Conservation (phyloP, 2,797 vertebrate genomes). For the Arnoldichthys spilopterus region DNA sequence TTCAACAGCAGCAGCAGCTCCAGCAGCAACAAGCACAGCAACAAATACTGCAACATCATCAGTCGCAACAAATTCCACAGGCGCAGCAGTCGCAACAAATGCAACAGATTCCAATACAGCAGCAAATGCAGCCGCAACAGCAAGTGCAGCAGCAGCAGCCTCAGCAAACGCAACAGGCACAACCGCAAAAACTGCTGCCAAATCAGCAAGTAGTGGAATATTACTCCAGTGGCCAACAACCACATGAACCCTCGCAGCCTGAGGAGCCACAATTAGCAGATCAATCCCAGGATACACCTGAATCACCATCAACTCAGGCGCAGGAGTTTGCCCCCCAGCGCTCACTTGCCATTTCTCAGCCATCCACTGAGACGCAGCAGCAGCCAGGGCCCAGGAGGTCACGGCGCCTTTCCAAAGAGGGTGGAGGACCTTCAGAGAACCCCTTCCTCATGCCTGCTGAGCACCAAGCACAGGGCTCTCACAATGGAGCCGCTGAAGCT, state of each 20-base stretch:
- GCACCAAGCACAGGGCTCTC: constrained; percentile 65
- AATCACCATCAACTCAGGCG: constrained; percentile 57
- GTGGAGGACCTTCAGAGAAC: constrained; percentile 81
- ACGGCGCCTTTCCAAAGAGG: constrained; percentile 93
- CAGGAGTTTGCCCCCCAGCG: constrained; percentile 72
- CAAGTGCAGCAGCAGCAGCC: constrained; percentile 75
- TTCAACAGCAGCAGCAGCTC: constrained; percentile 61
- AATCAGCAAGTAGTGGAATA: constrained; percentile 75
- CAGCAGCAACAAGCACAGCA: constrained; percentile 67
- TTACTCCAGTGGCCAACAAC: constrained; percentile 70
- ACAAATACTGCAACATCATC: constrained; percentile 24
- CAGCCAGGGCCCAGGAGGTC: constrained; percentile 83
- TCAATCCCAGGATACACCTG: constrained; percentile 72
- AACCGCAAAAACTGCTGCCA: constrained; percentile 78
- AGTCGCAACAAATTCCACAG: constrained; percentile 58
- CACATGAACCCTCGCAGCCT: constrained; percentile 77
- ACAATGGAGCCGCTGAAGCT: constrained; percentile 54
- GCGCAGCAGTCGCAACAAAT: constrained; percentile 63
- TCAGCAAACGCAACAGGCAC: constrained; percentile 70
- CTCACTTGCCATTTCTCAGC: constrained; percentile 70
- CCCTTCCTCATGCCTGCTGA: constrained; percentile 71
- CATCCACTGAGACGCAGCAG: constrained; percentile 58
- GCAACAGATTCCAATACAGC: constrained; percentile 66
- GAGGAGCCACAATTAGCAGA: constrained; percentile 59
- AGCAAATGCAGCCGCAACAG: constrained; percentile 47